Evolutionary conservation across 1,140 invertebrate species (phyloP), one percentile per base, ranked within the genome.

Genomic region (Brachystomella parvula): DNA sequence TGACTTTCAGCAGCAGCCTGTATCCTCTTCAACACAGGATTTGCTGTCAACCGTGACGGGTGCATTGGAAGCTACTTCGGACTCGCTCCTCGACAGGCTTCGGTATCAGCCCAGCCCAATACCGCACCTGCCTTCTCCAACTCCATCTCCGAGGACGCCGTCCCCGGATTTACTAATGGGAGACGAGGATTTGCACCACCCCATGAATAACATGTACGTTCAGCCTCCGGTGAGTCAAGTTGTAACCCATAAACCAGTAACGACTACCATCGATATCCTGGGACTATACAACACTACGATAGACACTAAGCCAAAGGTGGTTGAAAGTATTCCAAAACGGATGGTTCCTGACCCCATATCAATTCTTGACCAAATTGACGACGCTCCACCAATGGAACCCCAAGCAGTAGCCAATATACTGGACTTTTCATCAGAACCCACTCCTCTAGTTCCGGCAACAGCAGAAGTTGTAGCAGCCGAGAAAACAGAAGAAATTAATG

Each of bases 41-140:
- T 79, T 94, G 1, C 87, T 93, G 29, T 81, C 89, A 57, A 89
- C 87, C 17, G 89, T 94, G 0, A 92, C 90, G 28, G 90, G 88
- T 3, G 89, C 89, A 49, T 86, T 94, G 87, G 89, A 93, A 75
- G 88, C 90, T 30, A 89, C 89, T 0, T 92, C 89, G 63, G 87
- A 88, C 24, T 86, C 90, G 76, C 79, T 94, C 56, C 75, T 92
- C 44, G 88, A 91, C 68, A 84, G 89, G 53, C 83, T 92, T 49
- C 87, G 89, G 67, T 87, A 86, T 9, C 74, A 74, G 35, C 76
- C 76, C 26, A 76, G 75, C 68, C 76, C 76, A 24, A 71, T 89
- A 0, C 78, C 86, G 47, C 86, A 88, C 71, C 79, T 87, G 24
- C 87, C 89, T 75, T 89, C 89, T 1, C 89, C 89, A 0, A 90